Conservation (phyloP, 2,888 invertebrate species). For the Calameuta filiformis region DNA sequence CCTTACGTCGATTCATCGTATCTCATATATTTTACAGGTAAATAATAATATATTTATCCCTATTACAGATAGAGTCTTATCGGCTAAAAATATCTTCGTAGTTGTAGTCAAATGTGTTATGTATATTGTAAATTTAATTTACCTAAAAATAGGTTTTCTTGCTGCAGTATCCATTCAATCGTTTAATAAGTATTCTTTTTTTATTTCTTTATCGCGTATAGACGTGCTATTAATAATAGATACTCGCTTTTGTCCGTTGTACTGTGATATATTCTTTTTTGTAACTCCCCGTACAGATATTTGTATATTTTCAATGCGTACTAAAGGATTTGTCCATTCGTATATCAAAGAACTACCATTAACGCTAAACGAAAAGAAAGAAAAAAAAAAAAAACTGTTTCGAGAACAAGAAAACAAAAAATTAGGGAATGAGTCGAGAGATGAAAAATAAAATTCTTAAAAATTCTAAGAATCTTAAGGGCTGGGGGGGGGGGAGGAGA, state of each 20-base stretch:
- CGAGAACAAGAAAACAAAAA: neutral
- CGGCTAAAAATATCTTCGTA: slow-evolving; percentile 62
- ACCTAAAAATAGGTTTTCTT: slow-evolving; percentile 61
- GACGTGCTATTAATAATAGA: slow-evolving; percentile 57
- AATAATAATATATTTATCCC: slow-evolving; percentile 62
- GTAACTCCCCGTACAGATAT: slow-evolving; percentile 15
- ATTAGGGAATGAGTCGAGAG: neutral
- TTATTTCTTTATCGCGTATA: slow-evolving; percentile 46
- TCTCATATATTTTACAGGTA: slow-evolving; percentile 65
- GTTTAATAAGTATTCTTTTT: slow-evolving; percentile 4
- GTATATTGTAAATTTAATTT: slow-evolving; percentile 61
- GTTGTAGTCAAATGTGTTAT: slow-evolving; percentile 59
- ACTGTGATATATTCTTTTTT: slow-evolving; percentile 48
- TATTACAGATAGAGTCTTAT: slow-evolving; percentile 64
- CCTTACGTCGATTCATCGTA: slow-evolving; percentile 64
- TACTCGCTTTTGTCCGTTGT: slow-evolving; percentile 62
- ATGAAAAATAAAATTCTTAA: neutral
- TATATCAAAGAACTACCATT: slow-evolving; percentile 11
- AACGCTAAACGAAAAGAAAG: neutral
- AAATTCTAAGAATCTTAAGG: neutral
- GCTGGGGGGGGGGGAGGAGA: neutral
- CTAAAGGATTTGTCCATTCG: slow-evolving; percentile 39
- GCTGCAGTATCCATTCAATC: slow-evolving; percentile 50
- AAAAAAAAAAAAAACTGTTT: neutral
- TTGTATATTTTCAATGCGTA: slow-evolving; percentile 12